Evolutionary conservation across 2,113 vertebrate species (phyloP), one percentile per base, ranked within the genome.

Genomic region (Enhydra lutris): DNA sequence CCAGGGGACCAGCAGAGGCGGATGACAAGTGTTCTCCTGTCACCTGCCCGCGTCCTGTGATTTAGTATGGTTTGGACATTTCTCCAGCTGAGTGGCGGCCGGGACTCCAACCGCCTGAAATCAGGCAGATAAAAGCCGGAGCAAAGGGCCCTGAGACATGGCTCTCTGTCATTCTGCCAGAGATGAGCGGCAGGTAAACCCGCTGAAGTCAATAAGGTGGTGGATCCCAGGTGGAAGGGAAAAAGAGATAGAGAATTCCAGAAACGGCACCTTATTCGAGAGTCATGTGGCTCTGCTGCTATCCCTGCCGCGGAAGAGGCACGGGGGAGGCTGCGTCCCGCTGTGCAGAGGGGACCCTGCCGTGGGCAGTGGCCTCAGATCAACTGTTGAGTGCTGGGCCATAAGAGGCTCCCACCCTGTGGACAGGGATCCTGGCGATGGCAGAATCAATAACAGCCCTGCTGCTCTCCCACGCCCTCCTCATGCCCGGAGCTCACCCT

Each of bases 1-100:
- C 94, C 26, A 8, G 29, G 47, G 71, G n/a, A 36, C 5, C 0
- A 17, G 52, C 21, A 4, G 34, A 82, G 47, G 67, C 74, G 12
- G 83, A 14, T 93, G 80, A 92, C 83, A 87, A 78, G 87, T 24
- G 31, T 52, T 50, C 24, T 61, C 34, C 52, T 91, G 61, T 74
- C 93, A 7, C 55, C 74, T 73, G 81, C 52, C 81, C 36, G 26
- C 1, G 0, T 84, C 65, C 67, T 92, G 34, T 86, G 89, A 92
- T 92, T 96, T 89, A 92, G 94, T 82, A 79, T 9, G 36, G 63
- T 91, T 73, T 80, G 34, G 20, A 65, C 73, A 23, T 92, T 96
- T 93, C 94, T 78, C 86, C 67, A 84, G 88, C 65, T 42, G 61
- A 94, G 79, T n/a, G 73, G 65, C 4, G 0, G 95, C 89, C 34